These are phyloP conservation scores for Cettia cetti DNA, from an alignment of 2,113 vertebrate genomes.

Conservation along the genomic window DNA sequence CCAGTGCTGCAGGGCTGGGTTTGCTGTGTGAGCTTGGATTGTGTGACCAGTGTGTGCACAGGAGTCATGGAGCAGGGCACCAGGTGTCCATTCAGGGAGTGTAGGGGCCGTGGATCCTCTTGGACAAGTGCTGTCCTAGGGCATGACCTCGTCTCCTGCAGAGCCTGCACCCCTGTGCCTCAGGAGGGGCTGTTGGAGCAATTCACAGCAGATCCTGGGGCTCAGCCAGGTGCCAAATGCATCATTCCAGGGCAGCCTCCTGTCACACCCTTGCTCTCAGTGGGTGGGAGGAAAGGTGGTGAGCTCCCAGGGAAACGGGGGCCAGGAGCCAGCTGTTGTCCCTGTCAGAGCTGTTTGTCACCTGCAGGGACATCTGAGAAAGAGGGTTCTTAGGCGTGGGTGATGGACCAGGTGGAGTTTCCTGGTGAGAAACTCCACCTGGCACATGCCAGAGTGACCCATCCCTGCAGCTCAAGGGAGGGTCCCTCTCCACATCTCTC, in stretches of 20 bases:
- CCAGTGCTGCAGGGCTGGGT: background rate
- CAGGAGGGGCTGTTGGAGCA: background rate
- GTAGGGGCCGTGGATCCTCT: background rate
- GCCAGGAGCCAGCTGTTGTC: background rate
- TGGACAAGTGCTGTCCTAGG: background rate
- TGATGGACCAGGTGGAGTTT: background rate
- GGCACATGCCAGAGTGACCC: background rate
- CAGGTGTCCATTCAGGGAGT: background rate
- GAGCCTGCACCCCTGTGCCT: background rate
- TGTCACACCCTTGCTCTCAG: background rate
- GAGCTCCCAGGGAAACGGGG: background rate
- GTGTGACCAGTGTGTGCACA: background rate
- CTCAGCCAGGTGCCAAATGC: fast-evolving
- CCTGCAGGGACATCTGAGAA: background rate
- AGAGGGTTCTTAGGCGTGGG: fast-evolving
- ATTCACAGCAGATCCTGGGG: background rate
- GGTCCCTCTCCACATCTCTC: background rate
- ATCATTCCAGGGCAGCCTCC: background rate
- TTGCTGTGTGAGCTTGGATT: background rate
- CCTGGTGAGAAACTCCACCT: background rate
- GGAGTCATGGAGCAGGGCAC: background rate
- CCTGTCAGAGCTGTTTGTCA: background rate
- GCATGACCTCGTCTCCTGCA: background rate
- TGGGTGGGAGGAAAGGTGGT: background rate
- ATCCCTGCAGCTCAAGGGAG: background rate